phyloP scores from a whole-genome alignment of 2,113 vertebrate genomes.

The Leuciscus idus region DNA sequence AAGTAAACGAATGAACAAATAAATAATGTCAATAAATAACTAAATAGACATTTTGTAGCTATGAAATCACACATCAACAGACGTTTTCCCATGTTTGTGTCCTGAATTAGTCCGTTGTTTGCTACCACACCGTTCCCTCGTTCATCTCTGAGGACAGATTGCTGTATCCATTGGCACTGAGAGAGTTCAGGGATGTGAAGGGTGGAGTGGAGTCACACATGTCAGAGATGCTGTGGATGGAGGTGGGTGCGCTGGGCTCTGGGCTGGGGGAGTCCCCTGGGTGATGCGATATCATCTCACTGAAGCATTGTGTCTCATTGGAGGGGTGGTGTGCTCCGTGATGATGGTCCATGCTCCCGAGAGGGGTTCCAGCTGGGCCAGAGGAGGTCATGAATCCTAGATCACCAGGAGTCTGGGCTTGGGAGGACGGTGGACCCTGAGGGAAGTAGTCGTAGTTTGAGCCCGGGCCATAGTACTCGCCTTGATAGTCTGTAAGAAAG shows the following conservation, averaged over 20 bases:
- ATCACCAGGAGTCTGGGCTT: conserved; percentile 94
- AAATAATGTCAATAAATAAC: conserved; percentile 50
- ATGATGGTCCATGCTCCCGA: conserved; percentile 90
- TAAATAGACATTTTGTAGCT: conserved; percentile 33
- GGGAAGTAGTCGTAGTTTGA: conserved; percentile 96
- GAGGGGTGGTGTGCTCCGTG: conserved; percentile 88
- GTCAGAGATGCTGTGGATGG: conserved; percentile 93
- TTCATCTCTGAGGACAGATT: conserved; percentile 97
- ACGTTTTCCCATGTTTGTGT: conserved; percentile 54
- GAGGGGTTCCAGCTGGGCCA: conserved; percentile 88
- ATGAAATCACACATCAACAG: conserved; percentile 34
- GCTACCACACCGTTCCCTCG: conserved; percentile 96
- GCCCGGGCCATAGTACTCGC: conserved; percentile 92
- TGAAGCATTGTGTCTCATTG: conserved; percentile 89
- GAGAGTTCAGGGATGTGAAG: conserved; percentile 86
- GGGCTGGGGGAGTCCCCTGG: conserved; percentile 94
- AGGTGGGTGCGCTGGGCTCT: conserved; percentile 87
- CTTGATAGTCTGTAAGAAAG: conserved; percentile 86
- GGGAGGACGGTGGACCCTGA: conserved; percentile 91
- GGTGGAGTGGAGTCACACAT: conserved; percentile 90
- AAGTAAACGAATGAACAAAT: conserved; percentile 9
- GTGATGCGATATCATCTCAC: conserved; percentile 89
- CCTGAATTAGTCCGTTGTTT: conserved; percentile 42
- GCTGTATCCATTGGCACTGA: conserved; percentile 88
- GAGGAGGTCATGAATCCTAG: conserved; percentile 92